Evolutionary conservation across 1,140 invertebrate genomes (phyloP).

Genomic region (Drosophila sp.): DNA sequence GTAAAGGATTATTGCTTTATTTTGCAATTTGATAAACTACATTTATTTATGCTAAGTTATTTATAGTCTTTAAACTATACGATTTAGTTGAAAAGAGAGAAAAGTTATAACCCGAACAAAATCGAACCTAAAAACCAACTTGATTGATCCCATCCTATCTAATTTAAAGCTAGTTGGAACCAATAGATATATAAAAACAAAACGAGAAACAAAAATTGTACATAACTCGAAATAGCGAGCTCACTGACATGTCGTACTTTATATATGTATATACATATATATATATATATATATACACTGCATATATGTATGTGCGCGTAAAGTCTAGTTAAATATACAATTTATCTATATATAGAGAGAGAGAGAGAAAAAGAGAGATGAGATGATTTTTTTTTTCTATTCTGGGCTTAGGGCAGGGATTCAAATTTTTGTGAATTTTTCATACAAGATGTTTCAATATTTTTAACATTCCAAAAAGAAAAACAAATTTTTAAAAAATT

Average conservation of each 20-base stretch:
- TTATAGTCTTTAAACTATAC: constrained; percentile 57
- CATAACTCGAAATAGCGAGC: constrained; percentile 63
- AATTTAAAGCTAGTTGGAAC: constrained; percentile 63
- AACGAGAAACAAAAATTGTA: constrained; percentile 52
- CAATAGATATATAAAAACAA: constrained; percentile 69
- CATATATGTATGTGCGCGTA: constrained; percentile 25
- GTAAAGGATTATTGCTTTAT: constrained; percentile 72
- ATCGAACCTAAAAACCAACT: constrained; percentile 9
- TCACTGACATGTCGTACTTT: constrained; percentile 46
- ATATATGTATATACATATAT: constrained; percentile 33
- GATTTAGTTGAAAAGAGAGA: constrained; percentile 47
- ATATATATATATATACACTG: constrained; percentile 30
- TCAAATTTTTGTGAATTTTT: constrained; percentile 37
- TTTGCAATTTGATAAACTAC: constrained; percentile 58
- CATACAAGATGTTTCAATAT: not conserved
- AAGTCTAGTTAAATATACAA: constrained; percentile 70
- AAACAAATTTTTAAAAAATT: not conserved
- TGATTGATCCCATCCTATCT: constrained; percentile 36
- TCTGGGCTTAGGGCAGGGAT: constrained; percentile 20
- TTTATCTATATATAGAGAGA: constrained; percentile 50
- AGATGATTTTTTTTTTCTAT: constrained; percentile 33
- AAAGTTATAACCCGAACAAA: constrained; percentile 20
- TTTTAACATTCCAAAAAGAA: constrained; percentile 1
- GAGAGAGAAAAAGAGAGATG: constrained; percentile 2
- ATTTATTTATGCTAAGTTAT: constrained; percentile 72